Evolutionary conservation across 1,140 invertebrate species (phyloP), one percentile per base, ranked within the genome.

Genomic region (Pygmarrhopalites habei): DNA sequence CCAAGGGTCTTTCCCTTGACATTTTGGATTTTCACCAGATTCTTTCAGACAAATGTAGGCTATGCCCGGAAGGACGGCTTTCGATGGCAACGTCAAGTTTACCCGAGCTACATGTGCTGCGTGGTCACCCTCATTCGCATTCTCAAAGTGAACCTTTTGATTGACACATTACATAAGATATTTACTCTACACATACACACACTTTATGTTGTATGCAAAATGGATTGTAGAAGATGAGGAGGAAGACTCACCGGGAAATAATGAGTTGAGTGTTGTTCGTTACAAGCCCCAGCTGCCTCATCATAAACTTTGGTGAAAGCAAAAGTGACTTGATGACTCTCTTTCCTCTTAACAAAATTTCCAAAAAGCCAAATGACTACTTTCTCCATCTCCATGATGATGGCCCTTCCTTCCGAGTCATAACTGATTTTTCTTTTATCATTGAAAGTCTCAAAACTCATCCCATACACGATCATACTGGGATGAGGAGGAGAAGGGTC

Each of bases 11-110:
- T n/a, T 23, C 17, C 65, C 65, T n/a, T 58, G 60, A 15, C 39
- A 43, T 0, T 12, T 28, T 39, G 60, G 57, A 5, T 4, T 5
- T 1, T 60, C 46, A 15, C 25, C 17, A 1, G n/a, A 17, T 14
- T 17, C 35, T 10, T 55, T 35, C 1, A 70, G 21, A 41, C 68
- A 70, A n/a, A 70, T 49, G 35, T 60, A 70, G 7, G 56, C 63
- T 44, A 58, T 25, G n/a, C n/a, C n/a, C 10, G 44, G 35, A 5
- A 65, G 30, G 17, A 62, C 59, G 7, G 35, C 47, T 12, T 46
- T 21, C 1, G 1, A 2, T 23, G 68, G 68, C 14, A 65, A 3
- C 19, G 19, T 52, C 10, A 67, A 53, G 14, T 53, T 19, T 14
- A 65, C 47, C 1, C 30, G 35, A 0, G 15, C 64, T n/a, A 52